Base-by-base conservation (phyloP, 2,797 vertebrate genomes). In the Muscicapa striata region DNA sequence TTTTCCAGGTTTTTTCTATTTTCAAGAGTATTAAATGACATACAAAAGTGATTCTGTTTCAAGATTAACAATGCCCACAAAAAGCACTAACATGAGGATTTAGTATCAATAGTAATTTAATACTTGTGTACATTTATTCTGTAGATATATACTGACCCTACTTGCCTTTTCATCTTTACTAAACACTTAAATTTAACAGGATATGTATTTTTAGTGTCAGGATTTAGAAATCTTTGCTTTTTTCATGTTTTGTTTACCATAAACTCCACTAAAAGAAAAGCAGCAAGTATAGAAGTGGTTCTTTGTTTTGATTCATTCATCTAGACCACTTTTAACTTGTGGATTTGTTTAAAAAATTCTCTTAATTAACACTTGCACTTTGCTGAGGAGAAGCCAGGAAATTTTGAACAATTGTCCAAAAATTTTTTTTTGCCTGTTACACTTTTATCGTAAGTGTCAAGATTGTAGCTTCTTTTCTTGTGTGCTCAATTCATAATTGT, bases 281-380 rank as follows among this genome's bases (percentile, higher is more conserved):
- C 11, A 62, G 2, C 0, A 0, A 79, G 9, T 7, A 14, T 2
- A 26, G 9, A 62, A 32, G 5, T 17, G 2, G 6, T 58, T 66
- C 13, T 32, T 22, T 3, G 15, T 66, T 11, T 8, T 55, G 27
- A 26, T 26, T 4, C 69, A 88, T 13, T 26, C 2, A 34, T 43
- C 32, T 34, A 74, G 24, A 66, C 10, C 3, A 32, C 27, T 40
- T 66, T 19, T 34, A 80, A 30, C 9, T 34, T 2, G 0, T 4
- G 9, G 6, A 27, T 81, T 77, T 36, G 4, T 52, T 67, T 34
- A 24, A 55, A 80, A 85, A 36, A 6, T 19, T 26, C 16, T 36
- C 6, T 72, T 57, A 55, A 23, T 64, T 20, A 63, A 45, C 15
- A 30, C 3, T 10, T 45, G 23, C 16, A 4, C 4, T 61, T 79